phyloP scores from a whole-genome alignment of 2,888 invertebrate species.

The Dioctria rufipes region DNA sequence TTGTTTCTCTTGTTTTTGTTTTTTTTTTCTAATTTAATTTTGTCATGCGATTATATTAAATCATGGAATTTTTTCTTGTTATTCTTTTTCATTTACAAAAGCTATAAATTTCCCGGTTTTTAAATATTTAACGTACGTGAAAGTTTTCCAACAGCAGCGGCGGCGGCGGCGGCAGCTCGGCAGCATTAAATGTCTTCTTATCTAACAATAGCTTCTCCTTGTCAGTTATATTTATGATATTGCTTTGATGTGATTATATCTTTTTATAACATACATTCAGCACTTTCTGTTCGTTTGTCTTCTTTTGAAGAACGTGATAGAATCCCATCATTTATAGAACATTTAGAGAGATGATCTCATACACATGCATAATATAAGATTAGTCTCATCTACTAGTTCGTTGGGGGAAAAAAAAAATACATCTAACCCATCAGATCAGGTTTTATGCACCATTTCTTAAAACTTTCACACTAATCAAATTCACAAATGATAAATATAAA shows the following conservation, averaged over 20 bases:
- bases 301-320: conserved; percentile 42
- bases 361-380: neutral
- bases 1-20: too few species aligned
- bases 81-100: neutral
- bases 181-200: conserved; percentile 1
- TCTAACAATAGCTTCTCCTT: conserved; percentile 41
- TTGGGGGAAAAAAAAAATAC: neutral
- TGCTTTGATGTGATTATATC: conserved; percentile 44
- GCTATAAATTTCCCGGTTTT: neutral
- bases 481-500: neutral
- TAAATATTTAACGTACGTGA: conserved; percentile 27
- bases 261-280: neutral
- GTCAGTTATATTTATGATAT: conserved; percentile 44
- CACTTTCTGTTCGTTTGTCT: conserved; percentile 17
- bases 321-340: conserved; percentile 24
- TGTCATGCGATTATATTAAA: conserved; percentile 13
- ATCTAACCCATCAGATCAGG: neutral
- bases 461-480: conserved; percentile 21
- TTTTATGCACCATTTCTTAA: conserved; percentile 10
- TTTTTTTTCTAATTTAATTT: conserved; percentile 17
- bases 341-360: conserved; percentile 29
- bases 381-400: neutral
- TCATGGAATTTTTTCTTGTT: conserved; percentile 10
- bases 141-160: neutral
- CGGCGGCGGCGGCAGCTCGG: too few species aligned